Evolutionary conservation across 2,888 invertebrate genomes (phyloP), one percentile per base, ranked within the genome.

Genomic region (Oscheius onirici): DNA sequence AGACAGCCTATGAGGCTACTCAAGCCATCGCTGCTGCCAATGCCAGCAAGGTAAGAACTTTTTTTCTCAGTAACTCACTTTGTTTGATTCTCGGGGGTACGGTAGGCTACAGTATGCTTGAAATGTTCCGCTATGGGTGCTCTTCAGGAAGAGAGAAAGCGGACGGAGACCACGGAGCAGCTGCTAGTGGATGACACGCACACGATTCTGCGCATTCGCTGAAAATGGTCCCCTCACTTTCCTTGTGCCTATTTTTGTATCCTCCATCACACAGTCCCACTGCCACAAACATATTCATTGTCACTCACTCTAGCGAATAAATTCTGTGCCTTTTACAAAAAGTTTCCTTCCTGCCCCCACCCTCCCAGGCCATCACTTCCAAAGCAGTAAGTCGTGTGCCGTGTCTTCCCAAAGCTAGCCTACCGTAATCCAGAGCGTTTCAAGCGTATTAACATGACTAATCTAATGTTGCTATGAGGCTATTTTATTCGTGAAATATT

Each of bases 11-110:
- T 0, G 93, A 93, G 69, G 94, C 95, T 0, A 95, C 94, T 0
- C 96, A 97, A 88, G 93, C 95, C 83, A 92, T 96, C 78, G 92
- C 94, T 0, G 93, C 95, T 0, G 93, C 95, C 0, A 93, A 94
- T 80, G 93, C 93, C 81, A 94, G 93, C 0, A 82, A 82, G 78
- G 79, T 77, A 61, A 20, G 76, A 46, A 17, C 58, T 40, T 40
- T 24, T 34, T n/a, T 15, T n/a, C 15, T 10, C 44, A 17, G 20
- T 54, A 22, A 17, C 55, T 15, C 55, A 17, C 0, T 55, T 51
- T 28, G 80, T 83, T 58, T 85, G 88, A 22, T 86, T 87, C 71
- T 88, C 88, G n/a, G 51, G 54, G 54, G 34, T 66, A 66, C 66
- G 66, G 66, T 66, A 66, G 51, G 55, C 51, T 15, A 49, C 15